Percentiles rank a stretch among this genome's conserved stretches.
These are phyloP conservation scores for Callaeas wilsoni DNA, from an alignment of 2,113 vertebrate species.

Conservation along the genomic window DNA sequence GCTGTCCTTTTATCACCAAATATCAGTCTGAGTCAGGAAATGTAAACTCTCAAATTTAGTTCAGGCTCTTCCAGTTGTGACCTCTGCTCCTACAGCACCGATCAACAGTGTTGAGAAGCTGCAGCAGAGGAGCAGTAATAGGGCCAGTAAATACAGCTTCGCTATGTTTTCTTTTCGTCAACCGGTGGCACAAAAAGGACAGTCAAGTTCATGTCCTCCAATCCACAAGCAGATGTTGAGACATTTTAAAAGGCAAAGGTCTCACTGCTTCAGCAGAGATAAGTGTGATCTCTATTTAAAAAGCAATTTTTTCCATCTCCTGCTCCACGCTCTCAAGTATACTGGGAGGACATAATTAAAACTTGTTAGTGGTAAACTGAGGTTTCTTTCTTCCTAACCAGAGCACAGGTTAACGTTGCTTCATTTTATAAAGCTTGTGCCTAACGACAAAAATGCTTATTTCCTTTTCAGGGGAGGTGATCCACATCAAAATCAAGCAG, in stretches of 20 bases:
- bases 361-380: not conserved
- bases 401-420: not conserved
- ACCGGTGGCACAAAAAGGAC: not conserved
- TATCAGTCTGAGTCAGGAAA: not conserved
- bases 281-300: not conserved
- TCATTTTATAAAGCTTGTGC: not conserved
- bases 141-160: not conserved
- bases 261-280: not conserved
- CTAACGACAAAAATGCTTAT: not conserved
- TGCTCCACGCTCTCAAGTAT: not conserved
- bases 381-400: not conserved
- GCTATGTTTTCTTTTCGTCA: not conserved
- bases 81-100: not conserved
- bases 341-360: not conserved
- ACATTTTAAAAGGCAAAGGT: conserved; percentile 2
- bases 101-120: not conserved
- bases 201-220: not conserved
- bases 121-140: not conserved
- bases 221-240: not conserved
- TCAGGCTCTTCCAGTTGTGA: not conserved
- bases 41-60: not conserved
- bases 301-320: not conserved
- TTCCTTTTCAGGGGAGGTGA: not conserved
- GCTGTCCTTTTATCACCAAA: not conserved
- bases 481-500: not conserved